These are phyloP conservation scores for Acronicta psi DNA, from an alignment of 2,888 invertebrate genomes.

Conservation along the genomic window DNA sequence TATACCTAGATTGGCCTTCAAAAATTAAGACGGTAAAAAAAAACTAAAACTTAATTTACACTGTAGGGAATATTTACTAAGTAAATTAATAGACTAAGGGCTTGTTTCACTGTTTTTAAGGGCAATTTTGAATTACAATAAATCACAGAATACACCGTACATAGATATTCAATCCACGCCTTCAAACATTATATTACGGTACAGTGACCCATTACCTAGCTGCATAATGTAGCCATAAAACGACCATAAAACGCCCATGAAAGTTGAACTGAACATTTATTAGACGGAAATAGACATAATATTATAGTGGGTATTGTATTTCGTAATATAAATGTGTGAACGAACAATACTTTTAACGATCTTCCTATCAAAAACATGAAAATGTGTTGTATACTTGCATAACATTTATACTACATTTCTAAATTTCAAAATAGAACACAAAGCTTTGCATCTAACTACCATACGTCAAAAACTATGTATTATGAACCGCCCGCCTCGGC, in stretches of 20 bases:
- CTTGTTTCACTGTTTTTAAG: no score
- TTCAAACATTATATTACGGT: constrained; percentile 20
- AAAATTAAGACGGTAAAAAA: no score
- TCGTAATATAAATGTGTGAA: constrained; percentile 24
- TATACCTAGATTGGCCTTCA: no score
- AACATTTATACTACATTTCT: no score
- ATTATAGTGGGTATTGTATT: constrained; percentile 15
- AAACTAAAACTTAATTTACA: no score
- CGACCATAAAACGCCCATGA: constrained; percentile 30
- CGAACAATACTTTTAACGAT: constrained; percentile 18
- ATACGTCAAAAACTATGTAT: no score
- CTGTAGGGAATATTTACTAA: no score
- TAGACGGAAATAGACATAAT: constrained; percentile 26
- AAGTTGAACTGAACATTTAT: constrained; percentile 24
- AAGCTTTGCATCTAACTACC: no score
- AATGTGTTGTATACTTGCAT: background rate
- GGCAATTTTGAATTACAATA: background rate
- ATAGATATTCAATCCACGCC: background rate
- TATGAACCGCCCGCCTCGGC: no score
- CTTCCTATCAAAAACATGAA: constrained; percentile 2
- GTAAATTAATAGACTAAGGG: no score
- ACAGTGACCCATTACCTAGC: constrained; percentile 15
- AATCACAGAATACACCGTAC: background rate
- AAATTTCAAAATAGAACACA: no score
- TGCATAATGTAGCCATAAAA: constrained; percentile 28